Percentiles rank a stretch among this genome's conserved stretches.
Conservation (phyloP, 2,888 invertebrate genomes). For the Brenthis daphne region DNA sequence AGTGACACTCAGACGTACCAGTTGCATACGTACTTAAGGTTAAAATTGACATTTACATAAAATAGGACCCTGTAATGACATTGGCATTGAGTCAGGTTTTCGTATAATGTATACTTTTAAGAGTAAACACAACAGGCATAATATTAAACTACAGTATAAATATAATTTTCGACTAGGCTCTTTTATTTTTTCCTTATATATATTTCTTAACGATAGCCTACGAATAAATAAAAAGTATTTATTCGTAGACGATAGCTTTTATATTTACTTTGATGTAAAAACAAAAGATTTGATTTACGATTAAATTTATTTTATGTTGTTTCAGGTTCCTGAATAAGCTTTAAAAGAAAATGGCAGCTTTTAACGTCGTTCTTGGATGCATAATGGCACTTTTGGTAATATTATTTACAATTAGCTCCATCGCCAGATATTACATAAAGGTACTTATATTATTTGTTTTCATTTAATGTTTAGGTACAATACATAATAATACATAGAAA, state of each 20-base stretch:
- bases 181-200: no score
- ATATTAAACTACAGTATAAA: no score
- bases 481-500: not conserved
- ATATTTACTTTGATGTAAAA: not conserved
- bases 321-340: slow-evolving; percentile 37
- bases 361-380: slow-evolving; percentile 75
- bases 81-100: no score
- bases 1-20: no score
- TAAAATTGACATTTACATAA: no score
- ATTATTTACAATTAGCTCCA: slow-evolving; percentile 81
- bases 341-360: slow-evolving; percentile 62
- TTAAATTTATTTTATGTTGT: slow-evolving; percentile 20
- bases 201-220: not conserved
- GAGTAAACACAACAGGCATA: no score
- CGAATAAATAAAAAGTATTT: no score
- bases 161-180: no score
- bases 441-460: slow-evolving; percentile 45
- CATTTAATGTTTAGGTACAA: not conserved
- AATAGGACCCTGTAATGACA: no score
- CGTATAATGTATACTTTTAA: no score
- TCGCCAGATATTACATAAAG: slow-evolving; percentile 88
- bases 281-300: not conserved
- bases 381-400: slow-evolving; percentile 75
- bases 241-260: not conserved
- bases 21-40: no score